A percentile compares a stretch with the other conserved stretches of the same genome.
These are phyloP conservation scores for Plumapathes pennacea DNA, from an alignment of 92 coral and sea anemone genomes.

Conservation along the genomic window DNA sequence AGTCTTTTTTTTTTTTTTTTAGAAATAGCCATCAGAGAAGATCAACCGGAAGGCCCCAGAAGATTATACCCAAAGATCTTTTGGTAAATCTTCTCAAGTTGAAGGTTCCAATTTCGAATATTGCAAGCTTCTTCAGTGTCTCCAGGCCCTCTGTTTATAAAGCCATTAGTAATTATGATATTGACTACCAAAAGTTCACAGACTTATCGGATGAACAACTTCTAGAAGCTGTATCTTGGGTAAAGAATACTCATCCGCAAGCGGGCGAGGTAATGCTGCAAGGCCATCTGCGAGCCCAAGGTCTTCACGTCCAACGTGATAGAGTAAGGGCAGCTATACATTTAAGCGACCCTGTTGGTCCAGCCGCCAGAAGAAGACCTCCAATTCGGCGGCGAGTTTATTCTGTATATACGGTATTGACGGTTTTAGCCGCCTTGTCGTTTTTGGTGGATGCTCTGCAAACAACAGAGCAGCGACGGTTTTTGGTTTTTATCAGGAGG, in stretches of 20 bases:
- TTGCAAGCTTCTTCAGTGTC: slow-evolving; percentile 17
- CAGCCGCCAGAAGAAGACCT: slow-evolving; percentile 1
- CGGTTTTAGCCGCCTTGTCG: slow-evolving; percentile 27
- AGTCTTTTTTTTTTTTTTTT: too few relatives aligned
- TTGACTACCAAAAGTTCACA: slow-evolving; percentile 1
- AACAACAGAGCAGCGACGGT: slow-evolving; percentile 21
- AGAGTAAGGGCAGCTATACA: slow-evolving; percentile 12
- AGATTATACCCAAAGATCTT: slow-evolving; percentile 14
- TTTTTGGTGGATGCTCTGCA: slow-evolving; percentile 9
- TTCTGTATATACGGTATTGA: slow-evolving; percentile 13
- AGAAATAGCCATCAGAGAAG: background rate
- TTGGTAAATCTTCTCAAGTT: slow-evolving; percentile 18
- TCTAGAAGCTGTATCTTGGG: slow-evolving; percentile 6
- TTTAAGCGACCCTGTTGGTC: slow-evolving; percentile 8
- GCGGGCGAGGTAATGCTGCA: slow-evolving; percentile 29
- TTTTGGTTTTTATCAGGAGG: background rate
- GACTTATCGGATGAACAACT: slow-evolving; percentile 13
- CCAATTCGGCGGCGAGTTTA: slow-evolving; percentile 17
- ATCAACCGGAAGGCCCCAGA: slow-evolving; percentile 43
- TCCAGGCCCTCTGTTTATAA: slow-evolving; percentile 30
- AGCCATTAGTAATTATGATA: slow-evolving; percentile 12
- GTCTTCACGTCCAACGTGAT: slow-evolving; percentile 18
- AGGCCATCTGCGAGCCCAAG: slow-evolving; percentile 29
- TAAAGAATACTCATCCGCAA: slow-evolving; percentile 11
- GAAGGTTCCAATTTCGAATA: slow-evolving; percentile 21